Evolutionary conservation across 2,113 vertebrate species (phyloP).

Genomic region (Prionailurus viverrinus): DNA sequence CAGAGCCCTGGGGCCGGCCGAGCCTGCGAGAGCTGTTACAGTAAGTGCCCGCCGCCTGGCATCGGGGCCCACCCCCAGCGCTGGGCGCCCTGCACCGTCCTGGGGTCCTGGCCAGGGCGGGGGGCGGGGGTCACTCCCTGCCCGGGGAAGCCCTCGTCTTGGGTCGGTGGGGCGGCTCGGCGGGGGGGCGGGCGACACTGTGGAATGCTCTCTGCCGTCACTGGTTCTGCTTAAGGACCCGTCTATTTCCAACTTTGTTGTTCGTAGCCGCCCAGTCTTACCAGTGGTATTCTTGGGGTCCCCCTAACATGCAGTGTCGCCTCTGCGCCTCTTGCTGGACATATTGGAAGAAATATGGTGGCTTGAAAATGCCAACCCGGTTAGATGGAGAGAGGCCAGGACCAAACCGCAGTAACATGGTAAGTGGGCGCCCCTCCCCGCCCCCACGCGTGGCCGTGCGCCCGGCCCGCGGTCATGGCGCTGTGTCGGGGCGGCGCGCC

Average conservation of each 20-base stretch:
- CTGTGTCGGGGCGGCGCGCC: slow-evolving; percentile 74
- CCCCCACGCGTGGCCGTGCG: rapidly evolving
- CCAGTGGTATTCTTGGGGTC: slow-evolving; percentile 99
- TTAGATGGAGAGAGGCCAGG: slow-evolving; percentile 97
- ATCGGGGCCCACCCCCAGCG: not conserved
- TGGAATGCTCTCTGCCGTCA: slow-evolving; percentile 69
- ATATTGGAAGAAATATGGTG: slow-evolving; percentile 99
- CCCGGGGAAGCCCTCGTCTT: not conserved
- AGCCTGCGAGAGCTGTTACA: slow-evolving; percentile 99
- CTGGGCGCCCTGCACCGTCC: not conserved
- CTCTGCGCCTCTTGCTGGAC: slow-evolving; percentile 99
- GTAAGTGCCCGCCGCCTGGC: slow-evolving; percentile 87
- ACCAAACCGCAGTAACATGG: slow-evolving; percentile 96
- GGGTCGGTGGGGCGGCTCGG: not conserved
- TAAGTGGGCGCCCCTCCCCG: slow-evolving; percentile 77
- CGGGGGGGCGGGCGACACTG: slow-evolving; percentile 22
- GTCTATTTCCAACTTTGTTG: slow-evolving; percentile 89
- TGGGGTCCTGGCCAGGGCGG: not conserved
- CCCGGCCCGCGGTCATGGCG: slow-evolving; percentile 67
- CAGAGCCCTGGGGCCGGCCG: slow-evolving; percentile 90
- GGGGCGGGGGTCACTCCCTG: not conserved
- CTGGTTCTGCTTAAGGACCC: slow-evolving; percentile 86
- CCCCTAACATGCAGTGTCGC: slow-evolving; percentile 99
- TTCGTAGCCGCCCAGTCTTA: slow-evolving; percentile 96
- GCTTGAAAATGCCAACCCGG: slow-evolving; percentile 98